A percentile compares a stretch with the other conserved stretches of the same genome.
These are phyloP conservation scores for Cerastis rubricosa DNA, from an alignment of 2,888 invertebrate genomes.

Conservation along the genomic window DNA sequence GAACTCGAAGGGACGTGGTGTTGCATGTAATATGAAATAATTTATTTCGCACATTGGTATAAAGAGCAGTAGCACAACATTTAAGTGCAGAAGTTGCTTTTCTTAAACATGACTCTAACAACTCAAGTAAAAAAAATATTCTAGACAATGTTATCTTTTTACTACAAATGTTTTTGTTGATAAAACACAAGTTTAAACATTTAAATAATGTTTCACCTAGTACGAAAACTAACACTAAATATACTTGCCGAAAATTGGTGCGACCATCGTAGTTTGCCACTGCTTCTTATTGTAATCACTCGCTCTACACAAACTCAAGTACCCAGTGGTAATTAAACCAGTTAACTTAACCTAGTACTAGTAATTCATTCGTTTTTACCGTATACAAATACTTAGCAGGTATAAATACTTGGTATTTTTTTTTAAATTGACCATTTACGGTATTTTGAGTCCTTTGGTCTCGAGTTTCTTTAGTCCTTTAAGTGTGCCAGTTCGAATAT, in stretches of 20 bases:
- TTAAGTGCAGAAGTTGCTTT: background rate
- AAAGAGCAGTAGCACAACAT: background rate
- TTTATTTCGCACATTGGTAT: background rate
- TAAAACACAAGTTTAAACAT: no score
- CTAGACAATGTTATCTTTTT: no score
- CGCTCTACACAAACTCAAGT: slow-evolving; percentile 2
- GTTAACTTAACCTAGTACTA: background rate
- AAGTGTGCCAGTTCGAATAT: slow-evolving; percentile 52
- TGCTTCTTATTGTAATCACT: slow-evolving; percentile 26
- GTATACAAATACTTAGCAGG: slow-evolving; percentile 2
- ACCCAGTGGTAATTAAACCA: background rate
- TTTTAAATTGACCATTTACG: background rate
- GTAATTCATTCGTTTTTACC: background rate
- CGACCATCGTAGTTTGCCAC: slow-evolving; percentile 9
- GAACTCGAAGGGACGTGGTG: slow-evolving; percentile 45
- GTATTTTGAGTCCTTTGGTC: no score
- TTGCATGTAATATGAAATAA: background rate
- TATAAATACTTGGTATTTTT: background rate
- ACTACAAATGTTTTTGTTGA: no score
- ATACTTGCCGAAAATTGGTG: no score
- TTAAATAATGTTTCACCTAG: background rate
- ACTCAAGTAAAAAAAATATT: no score
- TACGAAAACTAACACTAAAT: no score
- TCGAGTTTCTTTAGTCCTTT: background rate
- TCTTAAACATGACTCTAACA: no score